A percentile compares a stretch with the other conserved stretches of the same genome.
phyloP scores from a whole-genome alignment of 2,888 invertebrate species.

The Drosophila siamana region DNA sequence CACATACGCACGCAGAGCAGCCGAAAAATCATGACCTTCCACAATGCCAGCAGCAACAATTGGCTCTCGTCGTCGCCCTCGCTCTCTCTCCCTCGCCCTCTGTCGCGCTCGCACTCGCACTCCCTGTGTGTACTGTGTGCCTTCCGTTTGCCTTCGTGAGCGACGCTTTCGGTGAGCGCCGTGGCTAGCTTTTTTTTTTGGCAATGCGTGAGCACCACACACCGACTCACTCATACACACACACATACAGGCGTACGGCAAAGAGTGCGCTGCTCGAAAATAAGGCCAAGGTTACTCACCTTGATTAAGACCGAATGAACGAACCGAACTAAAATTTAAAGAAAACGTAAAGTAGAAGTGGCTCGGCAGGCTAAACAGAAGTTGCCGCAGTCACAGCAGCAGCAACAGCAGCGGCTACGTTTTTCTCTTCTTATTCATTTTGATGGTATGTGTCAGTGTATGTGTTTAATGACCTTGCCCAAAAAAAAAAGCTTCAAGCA shows the following conservation, averaged over 20 bases:
- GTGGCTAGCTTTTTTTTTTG: constrained; percentile 65
- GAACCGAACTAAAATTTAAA: constrained; percentile 63
- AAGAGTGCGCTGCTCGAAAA: constrained; percentile 81
- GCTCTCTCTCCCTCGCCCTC: constrained; percentile 33
- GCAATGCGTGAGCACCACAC: constrained; percentile 67
- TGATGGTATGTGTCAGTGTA: constrained; percentile 5
- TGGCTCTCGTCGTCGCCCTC: constrained; percentile 49
- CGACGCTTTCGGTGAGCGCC: constrained; percentile 56
- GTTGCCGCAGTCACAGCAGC: constrained; percentile 40
- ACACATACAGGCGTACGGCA: constrained; percentile 30
- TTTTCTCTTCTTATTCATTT: constrained; percentile 49
- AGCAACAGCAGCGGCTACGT: constrained; percentile 20
- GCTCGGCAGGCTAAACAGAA: constrained; percentile 55
- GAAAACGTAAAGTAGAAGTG: constrained; percentile 51
- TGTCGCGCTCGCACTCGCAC: constrained; percentile 6
- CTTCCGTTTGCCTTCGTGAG: constrained; percentile 52
- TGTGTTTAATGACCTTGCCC: constrained; percentile 82
- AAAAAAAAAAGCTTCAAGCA: constrained; percentile 81
- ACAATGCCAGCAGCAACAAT: constrained; percentile 81
- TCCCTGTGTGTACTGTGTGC: constrained; percentile 3
- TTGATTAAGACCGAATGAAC: constrained; percentile 83
- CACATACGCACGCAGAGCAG: constrained; percentile 37
- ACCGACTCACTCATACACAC: constrained; percentile 16
- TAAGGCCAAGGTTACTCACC: constrained; percentile 85
- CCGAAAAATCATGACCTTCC: constrained; percentile 84